Evolutionary conservation across 2,797 vertebrate genomes (phyloP).

Genomic region (Microctenopoma lineatum): DNA sequence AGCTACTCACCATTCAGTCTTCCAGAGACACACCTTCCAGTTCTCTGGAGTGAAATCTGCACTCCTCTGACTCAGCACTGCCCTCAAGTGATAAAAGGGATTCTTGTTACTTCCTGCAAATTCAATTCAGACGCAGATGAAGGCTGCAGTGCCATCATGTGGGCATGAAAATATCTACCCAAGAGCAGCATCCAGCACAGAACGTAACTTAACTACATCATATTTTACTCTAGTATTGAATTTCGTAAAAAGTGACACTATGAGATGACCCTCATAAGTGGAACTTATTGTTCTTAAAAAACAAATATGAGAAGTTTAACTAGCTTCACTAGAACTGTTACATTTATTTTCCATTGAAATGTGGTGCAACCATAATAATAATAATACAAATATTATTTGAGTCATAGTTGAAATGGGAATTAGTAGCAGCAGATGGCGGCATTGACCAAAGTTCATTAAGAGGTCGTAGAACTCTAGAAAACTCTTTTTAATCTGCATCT

Average conservation of each 20-base stretch:
- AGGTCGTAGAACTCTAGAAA: not conserved
- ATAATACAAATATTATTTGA: too few species aligned
- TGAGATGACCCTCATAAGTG: too few species aligned
- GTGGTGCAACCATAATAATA: too few species aligned
- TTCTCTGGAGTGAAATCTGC: not conserved
- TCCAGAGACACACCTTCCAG: slow-evolving; percentile 24
- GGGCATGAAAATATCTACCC: not conserved
- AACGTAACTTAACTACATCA: not conserved
- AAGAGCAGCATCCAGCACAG: too few species aligned
- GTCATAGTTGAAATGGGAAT: not conserved
- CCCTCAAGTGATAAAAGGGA: slow-evolving; percentile 13
- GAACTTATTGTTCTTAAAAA: too few species aligned
- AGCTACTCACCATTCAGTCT: slow-evolving; percentile 53
- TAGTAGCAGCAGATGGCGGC: slow-evolving; percentile 42
- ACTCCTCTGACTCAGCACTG: slow-evolving; percentile 9
- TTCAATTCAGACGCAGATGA: not conserved
- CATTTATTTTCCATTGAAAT: too few species aligned
- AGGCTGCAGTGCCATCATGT: slow-evolving; percentile 46
- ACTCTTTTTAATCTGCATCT: not conserved
- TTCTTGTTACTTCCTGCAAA: not conserved
- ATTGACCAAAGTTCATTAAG: not conserved
- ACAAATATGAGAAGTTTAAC: too few species aligned
- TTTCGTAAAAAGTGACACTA: too few species aligned
- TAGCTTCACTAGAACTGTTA: too few species aligned
- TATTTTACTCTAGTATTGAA: too few species aligned